Conservation (phyloP, 30 jellyfish, hydroid and myxozoan species). For the Aurelia aurita complex sp. Pacific region DNA sequence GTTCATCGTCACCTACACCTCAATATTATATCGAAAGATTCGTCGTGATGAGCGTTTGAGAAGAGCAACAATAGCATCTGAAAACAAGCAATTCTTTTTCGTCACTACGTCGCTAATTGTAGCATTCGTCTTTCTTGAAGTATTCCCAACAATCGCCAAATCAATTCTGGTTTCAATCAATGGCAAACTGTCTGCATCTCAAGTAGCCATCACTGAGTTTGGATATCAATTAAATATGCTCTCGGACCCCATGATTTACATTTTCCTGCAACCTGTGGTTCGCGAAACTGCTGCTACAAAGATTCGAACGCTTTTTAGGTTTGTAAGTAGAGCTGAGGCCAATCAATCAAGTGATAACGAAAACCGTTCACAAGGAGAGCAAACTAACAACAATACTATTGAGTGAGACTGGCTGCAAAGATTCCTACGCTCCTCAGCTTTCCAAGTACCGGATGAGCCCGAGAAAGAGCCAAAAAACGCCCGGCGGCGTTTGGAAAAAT, state of each 20-base stretch:
- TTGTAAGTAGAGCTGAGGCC: too few species aligned
- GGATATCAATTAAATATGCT: not conserved
- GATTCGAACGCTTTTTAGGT: too few species aligned
- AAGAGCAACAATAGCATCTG: not conserved
- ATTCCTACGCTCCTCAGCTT: too few species aligned
- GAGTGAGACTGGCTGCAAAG: too few species aligned
- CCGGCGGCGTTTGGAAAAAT: too few species aligned
- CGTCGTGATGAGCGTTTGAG: not conserved
- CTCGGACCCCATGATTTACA: not conserved
- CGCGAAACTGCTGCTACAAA: not conserved
- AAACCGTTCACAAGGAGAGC: too few species aligned
- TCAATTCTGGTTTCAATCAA: not conserved
- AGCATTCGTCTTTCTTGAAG: not conserved
- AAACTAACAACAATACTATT: too few species aligned
- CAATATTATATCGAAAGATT: not conserved
- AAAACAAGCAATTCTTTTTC: not conserved
- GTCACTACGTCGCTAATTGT: not conserved
- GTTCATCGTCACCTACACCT: not conserved
- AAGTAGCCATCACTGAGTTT: not conserved
- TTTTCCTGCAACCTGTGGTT: conserved; percentile 2
- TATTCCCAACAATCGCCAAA: not conserved
- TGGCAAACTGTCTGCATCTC: not conserved
- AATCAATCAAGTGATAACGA: too few species aligned
- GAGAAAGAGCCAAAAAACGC: too few species aligned
- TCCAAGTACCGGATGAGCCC: too few species aligned